phyloP scores from a whole-genome alignment of 2,797 vertebrate genomes.

The Artibeus lituratus region DNA sequence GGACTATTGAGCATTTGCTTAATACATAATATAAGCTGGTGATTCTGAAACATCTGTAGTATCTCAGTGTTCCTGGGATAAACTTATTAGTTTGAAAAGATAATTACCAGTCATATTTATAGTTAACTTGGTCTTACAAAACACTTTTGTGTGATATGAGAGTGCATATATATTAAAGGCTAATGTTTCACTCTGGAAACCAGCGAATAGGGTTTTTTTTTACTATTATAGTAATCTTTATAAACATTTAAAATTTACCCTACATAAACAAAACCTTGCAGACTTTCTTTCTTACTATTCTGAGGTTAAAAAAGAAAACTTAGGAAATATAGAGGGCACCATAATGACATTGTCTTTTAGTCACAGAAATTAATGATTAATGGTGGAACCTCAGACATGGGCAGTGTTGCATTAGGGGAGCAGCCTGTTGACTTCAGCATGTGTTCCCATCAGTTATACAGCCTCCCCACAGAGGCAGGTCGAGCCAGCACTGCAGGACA shows the following conservation, averaged over 20 bases:
- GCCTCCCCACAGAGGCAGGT: background rate
- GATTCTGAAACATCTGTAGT: background rate
- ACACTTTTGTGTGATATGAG: slow-evolving; percentile 45
- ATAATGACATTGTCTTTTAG: background rate
- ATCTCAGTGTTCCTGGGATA: background rate
- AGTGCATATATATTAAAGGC: slow-evolving; percentile 52
- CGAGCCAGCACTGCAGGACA: background rate
- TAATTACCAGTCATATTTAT: slow-evolving; percentile 10
- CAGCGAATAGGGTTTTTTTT: slow-evolving; percentile 3
- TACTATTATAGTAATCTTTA: background rate
- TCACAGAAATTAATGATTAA: background rate
- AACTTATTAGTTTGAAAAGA: background rate
- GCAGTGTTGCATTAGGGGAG: no score
- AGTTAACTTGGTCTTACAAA: slow-evolving; percentile 39
- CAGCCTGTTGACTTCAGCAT: background rate
- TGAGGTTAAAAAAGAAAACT: background rate
- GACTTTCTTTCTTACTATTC: background rate
- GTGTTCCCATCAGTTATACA: background rate
- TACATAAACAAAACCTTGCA: background rate
- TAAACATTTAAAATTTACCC: slow-evolving; percentile 18
- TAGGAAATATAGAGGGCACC: background rate
- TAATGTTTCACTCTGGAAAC: slow-evolving; percentile 65
- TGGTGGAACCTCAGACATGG: background rate
- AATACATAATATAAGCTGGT: background rate
- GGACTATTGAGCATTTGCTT: background rate